Evolutionary conservation across 2,113 vertebrate genomes (phyloP), one percentile per base, ranked within the genome.

Genomic region (rabbit (Oryctolagus cuniculus)): DNA sequence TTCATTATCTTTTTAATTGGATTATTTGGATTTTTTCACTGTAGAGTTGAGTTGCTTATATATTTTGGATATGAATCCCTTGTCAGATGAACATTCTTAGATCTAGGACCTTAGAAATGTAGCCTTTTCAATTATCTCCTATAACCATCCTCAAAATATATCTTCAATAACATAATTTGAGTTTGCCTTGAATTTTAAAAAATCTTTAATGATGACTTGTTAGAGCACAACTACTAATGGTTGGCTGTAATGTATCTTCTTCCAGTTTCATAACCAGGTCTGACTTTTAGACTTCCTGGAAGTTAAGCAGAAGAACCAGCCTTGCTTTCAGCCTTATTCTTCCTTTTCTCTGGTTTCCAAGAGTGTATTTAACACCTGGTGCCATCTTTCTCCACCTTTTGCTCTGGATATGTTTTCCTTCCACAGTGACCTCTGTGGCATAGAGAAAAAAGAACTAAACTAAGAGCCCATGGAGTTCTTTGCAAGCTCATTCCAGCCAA

Each of bases 131-230:
- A 16, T 88, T 67, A 63, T 61, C 31, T 90, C 66, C 70, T 74
- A 24, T 44, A 84, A 22, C 58, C n/a, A 70, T 38, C 64, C 25
- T 86, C 82, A 75, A 82, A 93, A 34, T 38, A 72, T 87, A 92
- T 67, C 9, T 80, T 82, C 63, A 94, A 63, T 24, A 91, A 70
- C 36, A 72, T 83, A 82, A 83, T 69, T 63, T 69, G 12, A 13
- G 24, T 69, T 67, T 78, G 4, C 70, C 51, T 79, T 81, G 17
- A 93, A 85, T 64, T 21, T 8, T 73, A 85, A 27, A 58, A 70
- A 85, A 90, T 87, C 84, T 19, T 93, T 84, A 77, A 84, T 73
- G 58, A 84, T 83, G 77, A 86, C 78, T 90, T 73, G 87, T 85
- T 53, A 90, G 72, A 93, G 29, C 12, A 88, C 38, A 55, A 51